These are phyloP conservation scores for Lagria hirta DNA, from an alignment of 2,888 invertebrate genomes.

Conservation along the genomic window DNA sequence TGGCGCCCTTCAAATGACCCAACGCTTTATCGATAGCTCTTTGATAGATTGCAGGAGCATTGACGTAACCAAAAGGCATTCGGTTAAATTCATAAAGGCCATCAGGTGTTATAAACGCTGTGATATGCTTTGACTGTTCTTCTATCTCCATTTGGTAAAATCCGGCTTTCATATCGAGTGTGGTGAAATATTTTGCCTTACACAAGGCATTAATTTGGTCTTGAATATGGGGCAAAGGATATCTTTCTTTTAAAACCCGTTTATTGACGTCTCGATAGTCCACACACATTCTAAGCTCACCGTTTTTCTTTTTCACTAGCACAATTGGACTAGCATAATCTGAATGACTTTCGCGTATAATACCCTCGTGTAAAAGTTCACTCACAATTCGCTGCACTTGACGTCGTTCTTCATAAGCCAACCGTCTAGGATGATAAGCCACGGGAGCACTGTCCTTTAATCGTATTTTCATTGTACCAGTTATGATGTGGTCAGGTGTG, in stretches of 20 bases:
- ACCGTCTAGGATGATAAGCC: constrained; percentile 28
- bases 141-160: constrained; percentile 32
- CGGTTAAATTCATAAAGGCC: constrained; percentile 29
- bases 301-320: constrained; percentile 23
- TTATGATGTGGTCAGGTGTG: constrained; percentile 25
- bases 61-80: constrained; percentile 31
- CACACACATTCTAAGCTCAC: constrained; percentile 26
- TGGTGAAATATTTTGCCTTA: constrained; percentile 27
- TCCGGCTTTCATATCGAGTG: constrained; percentile 33
- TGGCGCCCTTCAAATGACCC: constrained; percentile 8
- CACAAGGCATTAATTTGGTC: constrained; percentile 33
- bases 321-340: constrained; percentile 34
- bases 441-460: constrained; percentile 25
- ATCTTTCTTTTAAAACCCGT: constrained; percentile 28
- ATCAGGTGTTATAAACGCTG: constrained; percentile 32
- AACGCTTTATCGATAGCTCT: constrained; percentile 31
- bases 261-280: constrained; percentile 33
- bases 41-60: constrained; percentile 31
- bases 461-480: constrained; percentile 23
- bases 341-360: constrained; percentile 33
- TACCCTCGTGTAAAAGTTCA: constrained; percentile 28
- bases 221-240: constrained; percentile 29
- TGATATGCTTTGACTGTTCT: constrained; percentile 28
- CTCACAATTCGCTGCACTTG: constrained; percentile 29
- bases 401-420: constrained; percentile 28